Percentiles rank a stretch among this genome's conserved stretches.
Evolutionary conservation across 1,140 invertebrate species (phyloP).

Genomic region (Rhizoglyphus robini): DNA sequence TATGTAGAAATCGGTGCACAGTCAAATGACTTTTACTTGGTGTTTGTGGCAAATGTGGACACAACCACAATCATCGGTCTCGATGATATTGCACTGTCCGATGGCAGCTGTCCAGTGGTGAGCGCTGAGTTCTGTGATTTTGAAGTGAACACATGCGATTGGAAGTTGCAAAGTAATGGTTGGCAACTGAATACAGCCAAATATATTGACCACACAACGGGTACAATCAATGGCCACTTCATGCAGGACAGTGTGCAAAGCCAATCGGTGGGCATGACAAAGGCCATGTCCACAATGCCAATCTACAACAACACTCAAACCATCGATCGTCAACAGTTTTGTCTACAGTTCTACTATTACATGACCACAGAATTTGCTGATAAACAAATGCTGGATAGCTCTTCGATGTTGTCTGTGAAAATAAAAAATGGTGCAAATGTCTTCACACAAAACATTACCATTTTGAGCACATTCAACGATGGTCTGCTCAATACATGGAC

Average conservation of each 20-base stretch:
- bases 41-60: neutral
- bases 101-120: neutral
- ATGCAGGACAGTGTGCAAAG: neutral
- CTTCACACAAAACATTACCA: neutral
- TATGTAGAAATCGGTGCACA: neutral
- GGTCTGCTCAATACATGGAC: neutral
- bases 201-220: neutral
- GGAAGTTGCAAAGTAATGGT: neutral
- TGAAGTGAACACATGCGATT: constrained; percentile 8
- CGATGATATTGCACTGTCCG: neutral
- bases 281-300: neutral
- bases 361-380: neutral
- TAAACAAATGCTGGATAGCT: neutral
- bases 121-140: constrained; percentile 1
- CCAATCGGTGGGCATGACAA: neutral
- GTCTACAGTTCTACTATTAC: constrained; percentile 4
- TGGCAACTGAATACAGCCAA: neutral
- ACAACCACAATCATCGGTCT: neutral
- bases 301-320: neutral
- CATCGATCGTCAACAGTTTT: neutral
- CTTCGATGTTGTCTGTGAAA: too few relatives aligned
- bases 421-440: neutral
- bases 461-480: neutral
- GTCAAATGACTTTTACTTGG: neutral
- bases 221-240: neutral